Base-by-base conservation (phyloP, 2,113 vertebrate species). In the Puma concolor region DNA sequence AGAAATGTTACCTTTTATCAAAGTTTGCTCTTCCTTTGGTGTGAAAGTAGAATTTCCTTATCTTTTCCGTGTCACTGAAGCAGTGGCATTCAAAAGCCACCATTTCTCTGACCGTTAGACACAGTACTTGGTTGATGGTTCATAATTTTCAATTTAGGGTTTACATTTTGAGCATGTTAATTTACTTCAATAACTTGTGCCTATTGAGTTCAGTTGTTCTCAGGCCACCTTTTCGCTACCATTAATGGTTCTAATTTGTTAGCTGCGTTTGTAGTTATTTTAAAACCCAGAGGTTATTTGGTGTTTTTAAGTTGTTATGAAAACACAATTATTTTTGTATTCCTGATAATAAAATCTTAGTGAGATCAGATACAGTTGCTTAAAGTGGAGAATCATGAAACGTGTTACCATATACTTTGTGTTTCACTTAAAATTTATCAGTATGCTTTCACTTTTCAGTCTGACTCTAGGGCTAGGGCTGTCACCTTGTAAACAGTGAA, bases 111-210 rank as follows among this genome's bases (percentile, higher is more conserved):
- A 69, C 57, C 33, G n/a, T 36, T 63, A 44, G 41, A 33, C 11
- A n/a, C 5, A 36, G 0, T 27, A 44, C 17, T 72, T 80, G 86
- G n/a, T 44, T 15, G 23, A 50, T n/a, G 71, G 52, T 84, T 92
- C 17, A 19, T 33, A 29, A 52, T 95, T 91, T 63, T 88, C 23
- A 83, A 1, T 50, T 64, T 81, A 0, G 23, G 19, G 8, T 66
- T 97, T 79, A 79, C 44, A 57, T 83, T 93, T 71, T 81, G 48
- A 92, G 38, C n/a, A 76, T 13, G n/a, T 48, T 76, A 85, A 60
- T 77, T 89, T 27, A 31, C 16, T 80, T 88, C 4, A 44, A 0
- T 54, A 77, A 25, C 76, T 25, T 92, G 69, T 76, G 74, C 84
- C 84, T 76, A 16, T 79, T 16, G 50, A 82, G 36, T 72, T 92